Base-by-base conservation (phyloP, 92 coral and sea anemone species). In the Phenganax marumi region DNA sequence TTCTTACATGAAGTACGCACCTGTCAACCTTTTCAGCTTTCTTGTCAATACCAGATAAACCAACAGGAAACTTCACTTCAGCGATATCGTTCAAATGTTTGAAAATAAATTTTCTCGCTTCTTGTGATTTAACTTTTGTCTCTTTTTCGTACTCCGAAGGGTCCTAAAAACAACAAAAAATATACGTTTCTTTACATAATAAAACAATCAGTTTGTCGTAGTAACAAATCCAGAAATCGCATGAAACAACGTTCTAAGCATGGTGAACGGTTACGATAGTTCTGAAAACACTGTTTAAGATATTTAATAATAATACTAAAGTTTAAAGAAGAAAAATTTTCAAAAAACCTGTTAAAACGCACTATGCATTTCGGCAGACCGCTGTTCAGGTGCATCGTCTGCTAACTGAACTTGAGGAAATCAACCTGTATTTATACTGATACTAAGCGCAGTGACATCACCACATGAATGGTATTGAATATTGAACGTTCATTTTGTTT, bases 1-100 rank as follows among this genome's bases (percentile, higher is more conserved):
- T 33, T 33, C 43, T 33, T 33, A 33, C 43, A 33, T 33, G 43
- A 33, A 33, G 5, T 33, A 33, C 81, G 11, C 50, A 92, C 98
- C 98, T 95, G 89, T 95, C 98, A 84, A 95, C 84, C 77, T 91
- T 95, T 79, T 95, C 98, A 0, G 98, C 98, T 0, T 89, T 87
- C 50, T 93, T 87, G 24, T 95, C 98, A 86, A 90, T 92, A 21
- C 97, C 96, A 74, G 89, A 87, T 46, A 91, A 52, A 54, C 73
- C 89, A 72, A 92, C 91, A 0, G 98, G 89, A 86, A 95, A 47
- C 81, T 92, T 95, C 24, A 95, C 96, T 53, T 92, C 97, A 1
- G 92, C 93, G 16, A 92, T 89, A 63, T 95, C 98, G 65, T 90
- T 93, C 73, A 95, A 79, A 70, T 90, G 86, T 68, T 95, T 95